phyloP scores from a whole-genome alignment of 2,797 vertebrate species.

The Lycodopsis pacificus region DNA sequence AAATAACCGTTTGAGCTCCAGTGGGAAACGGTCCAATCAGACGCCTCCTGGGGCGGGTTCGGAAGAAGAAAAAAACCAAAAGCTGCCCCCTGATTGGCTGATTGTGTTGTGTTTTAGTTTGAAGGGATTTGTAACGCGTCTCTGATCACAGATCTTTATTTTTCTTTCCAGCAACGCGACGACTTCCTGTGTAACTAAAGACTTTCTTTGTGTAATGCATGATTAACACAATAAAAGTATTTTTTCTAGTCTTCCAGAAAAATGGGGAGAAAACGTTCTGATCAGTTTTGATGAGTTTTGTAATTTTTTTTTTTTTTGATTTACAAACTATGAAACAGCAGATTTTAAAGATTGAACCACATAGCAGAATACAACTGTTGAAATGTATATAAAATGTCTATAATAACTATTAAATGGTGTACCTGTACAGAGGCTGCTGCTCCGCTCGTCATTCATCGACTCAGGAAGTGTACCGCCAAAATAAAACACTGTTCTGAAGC shows the following conservation, averaged over 20 bases:
- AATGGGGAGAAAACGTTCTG: constrained; percentile 87
- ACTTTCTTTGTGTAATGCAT: constrained; percentile 95
- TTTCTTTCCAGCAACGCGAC: constrained; percentile 68
- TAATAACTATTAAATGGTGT: constrained; percentile 99
- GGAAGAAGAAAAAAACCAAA: neutral
- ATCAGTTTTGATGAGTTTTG: constrained; percentile 98
- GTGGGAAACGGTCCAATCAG: constrained; percentile 32
- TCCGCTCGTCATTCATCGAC: constrained; percentile 13
- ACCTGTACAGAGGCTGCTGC: constrained; percentile 87
- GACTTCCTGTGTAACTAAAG: constrained; percentile 91
- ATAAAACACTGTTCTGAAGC: neutral
- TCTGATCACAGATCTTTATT: constrained; percentile 77
- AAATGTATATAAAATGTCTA: constrained; percentile 99
- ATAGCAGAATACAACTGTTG: constrained; percentile 93
- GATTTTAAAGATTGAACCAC: constrained; percentile 99
- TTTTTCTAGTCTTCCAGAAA: constrained; percentile 99
- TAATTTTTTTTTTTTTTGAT: constrained; percentile 90
- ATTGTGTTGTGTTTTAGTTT: constrained; percentile 71
- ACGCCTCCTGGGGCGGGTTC: constrained; percentile 5
- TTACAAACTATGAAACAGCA: constrained; percentile 94
- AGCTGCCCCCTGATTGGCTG: constrained; percentile 51
- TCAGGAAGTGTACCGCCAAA: neutral
- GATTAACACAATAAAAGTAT: constrained; percentile 97
- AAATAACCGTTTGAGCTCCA: neutral
- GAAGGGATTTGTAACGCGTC: constrained; percentile 80